A percentile compares a stretch with the other conserved stretches of the same genome.
Conservation (phyloP, 2,888 invertebrate species). For the Sinodicranocentrus sp. region DNA sequence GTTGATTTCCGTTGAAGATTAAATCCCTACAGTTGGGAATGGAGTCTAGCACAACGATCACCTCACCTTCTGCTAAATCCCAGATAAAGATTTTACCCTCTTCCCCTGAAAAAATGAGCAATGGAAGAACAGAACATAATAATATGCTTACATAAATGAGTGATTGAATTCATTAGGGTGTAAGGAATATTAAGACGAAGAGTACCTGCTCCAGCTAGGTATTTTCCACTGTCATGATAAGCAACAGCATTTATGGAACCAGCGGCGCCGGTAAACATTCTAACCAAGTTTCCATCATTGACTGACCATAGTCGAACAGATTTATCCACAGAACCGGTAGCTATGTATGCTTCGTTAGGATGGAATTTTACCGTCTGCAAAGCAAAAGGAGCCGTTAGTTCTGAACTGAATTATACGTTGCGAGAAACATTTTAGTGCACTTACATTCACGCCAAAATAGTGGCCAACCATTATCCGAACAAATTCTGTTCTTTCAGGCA, state of each 20-base stretch:
- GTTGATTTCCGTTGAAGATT: constrained; percentile 80
- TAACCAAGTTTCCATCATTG: constrained; percentile 88
- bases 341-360: constrained; percentile 93
- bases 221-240: constrained; percentile 91
- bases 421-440: background rate
- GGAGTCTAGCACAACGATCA: constrained; percentile 83
- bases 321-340: constrained; percentile 94
- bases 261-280: constrained; percentile 89
- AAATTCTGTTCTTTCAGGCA: constrained; percentile 88
- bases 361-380: constrained; percentile 91
- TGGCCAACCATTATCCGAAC: constrained; percentile 93
- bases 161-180: no score
- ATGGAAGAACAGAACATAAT: no score
- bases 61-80: constrained; percentile 85
- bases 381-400: background rate
- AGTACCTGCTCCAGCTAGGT: constrained; percentile 89
- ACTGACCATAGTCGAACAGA: constrained; percentile 93
- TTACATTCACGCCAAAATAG: constrained; percentile 90
- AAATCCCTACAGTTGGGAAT: constrained; percentile 68
- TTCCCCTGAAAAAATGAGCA: constrained; percentile 80
- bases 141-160: no score
- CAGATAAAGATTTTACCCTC: constrained; percentile 86
- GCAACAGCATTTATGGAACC: constrained; percentile 86
- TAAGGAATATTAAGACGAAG: no score
- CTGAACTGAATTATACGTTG: no score